Percentiles rank a stretch among this genome's conserved stretches.
Conservation (phyloP, 2,888 invertebrate species). For the Lingula anatina region DNA sequence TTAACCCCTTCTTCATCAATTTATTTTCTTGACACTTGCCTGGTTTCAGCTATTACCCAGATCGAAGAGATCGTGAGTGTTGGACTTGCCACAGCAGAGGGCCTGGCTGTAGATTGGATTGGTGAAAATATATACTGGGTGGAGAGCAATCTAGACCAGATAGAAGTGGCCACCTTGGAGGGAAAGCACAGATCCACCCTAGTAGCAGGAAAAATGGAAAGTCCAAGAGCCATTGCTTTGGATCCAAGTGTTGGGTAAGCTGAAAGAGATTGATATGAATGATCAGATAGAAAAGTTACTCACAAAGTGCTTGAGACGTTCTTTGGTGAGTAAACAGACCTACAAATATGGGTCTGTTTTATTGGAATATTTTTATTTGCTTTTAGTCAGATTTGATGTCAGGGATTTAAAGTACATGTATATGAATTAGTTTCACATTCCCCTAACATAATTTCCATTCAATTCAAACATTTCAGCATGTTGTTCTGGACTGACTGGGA, state of each 20-base stretch:
- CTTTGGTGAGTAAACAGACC: not conserved
- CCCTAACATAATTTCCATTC: too few relatives aligned
- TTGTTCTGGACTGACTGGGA: constrained; percentile 96
- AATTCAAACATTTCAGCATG: constrained; percentile 59
- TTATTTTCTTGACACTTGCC: too few relatives aligned
- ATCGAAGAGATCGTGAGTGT: constrained; percentile 77
- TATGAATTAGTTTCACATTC: too few relatives aligned
- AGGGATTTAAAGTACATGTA: too few relatives aligned
- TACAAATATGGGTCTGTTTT: not conserved
- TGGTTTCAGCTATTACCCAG: constrained; percentile 56
- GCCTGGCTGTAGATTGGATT: constrained; percentile 55
- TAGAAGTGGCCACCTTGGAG: constrained; percentile 53
- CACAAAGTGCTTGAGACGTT: not conserved
- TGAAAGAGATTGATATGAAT: too few relatives aligned
- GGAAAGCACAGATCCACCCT: constrained; percentile 68
- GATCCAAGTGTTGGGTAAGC: constrained; percentile 70
- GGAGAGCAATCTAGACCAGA: constrained; percentile 53
- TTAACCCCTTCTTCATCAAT: too few relatives aligned
- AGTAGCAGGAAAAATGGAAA: constrained; percentile 77
- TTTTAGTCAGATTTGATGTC: too few relatives aligned
- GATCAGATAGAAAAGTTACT: too few relatives aligned
- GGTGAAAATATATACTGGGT: constrained; percentile 55
- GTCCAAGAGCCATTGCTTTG: constrained; percentile 82
- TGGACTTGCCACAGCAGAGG: constrained; percentile 82
- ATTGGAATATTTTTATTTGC: constrained; percentile 35